Evolutionary conservation across 2,113 vertebrate genomes (phyloP), one percentile per base, ranked within the genome.

Genomic region (Etheostoma spectabile): DNA sequence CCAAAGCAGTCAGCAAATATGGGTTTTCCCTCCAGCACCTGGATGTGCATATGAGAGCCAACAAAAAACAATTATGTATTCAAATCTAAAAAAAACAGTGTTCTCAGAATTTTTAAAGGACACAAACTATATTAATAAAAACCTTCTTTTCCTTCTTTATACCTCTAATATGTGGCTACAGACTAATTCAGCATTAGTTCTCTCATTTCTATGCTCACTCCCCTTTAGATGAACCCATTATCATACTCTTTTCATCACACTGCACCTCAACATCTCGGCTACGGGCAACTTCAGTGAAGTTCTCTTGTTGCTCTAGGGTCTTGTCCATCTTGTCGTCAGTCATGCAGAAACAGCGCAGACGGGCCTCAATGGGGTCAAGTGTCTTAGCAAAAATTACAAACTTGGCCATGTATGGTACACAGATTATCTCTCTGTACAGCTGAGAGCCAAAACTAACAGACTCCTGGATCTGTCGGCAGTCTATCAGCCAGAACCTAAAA

Each of bases 331-430:
- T 99, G 91, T 99, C 98, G 12, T 99, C 98, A 0, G 98, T 99
- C 98, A 99, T 99, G 93, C 98, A 99, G 90, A 99, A 99, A 82
- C 98, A 99, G 46, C 98, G 94, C 56, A 99, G 90, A 10, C 98
- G 95, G 19, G 98, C 98, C 93, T 99, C 98, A 27, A 99, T 97
- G 67, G 97, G 97, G 88, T 99, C 98, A 1, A 99, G 95, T 0
- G 98, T 99, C 88, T 99, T 99, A 90, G 98, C 98, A 92, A 99
- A 99, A 61, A 99, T 97, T 80, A 99, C 98, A 89, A 99, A 99
- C 93, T 99, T 99, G 93, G 98, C 98, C 98, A 99, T 99, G 84
- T 99, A 99, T 5, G 98, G 98, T 14, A 99, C 98, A 79, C 98
- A 99, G 78, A 99, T 99, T 90, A 99, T 97, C 90, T 99, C 98